phyloP scores from a whole-genome alignment of 2,113 vertebrate species.

The Bufo bufo region DNA sequence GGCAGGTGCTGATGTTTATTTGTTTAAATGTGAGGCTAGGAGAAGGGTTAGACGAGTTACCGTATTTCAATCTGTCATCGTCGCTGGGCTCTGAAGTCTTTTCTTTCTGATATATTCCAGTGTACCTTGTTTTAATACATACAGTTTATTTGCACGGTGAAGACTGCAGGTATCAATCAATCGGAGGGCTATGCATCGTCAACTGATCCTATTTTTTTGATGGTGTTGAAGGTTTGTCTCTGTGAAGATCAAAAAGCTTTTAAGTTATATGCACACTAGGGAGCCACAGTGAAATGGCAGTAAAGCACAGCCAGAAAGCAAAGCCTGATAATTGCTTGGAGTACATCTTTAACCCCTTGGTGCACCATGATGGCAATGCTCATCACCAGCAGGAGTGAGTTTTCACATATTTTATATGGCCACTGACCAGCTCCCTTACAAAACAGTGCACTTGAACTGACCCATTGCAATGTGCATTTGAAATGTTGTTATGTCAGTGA shows the following conservation, averaged over 20 bases:
- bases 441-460: too few relatives aligned
- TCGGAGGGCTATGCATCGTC: neutral
- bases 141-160: neutral
- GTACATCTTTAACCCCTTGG: neutral
- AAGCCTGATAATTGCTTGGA: neutral
- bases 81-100: neutral
- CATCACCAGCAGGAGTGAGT: neutral
- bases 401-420: neutral
- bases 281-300: neutral
- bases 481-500: too few relatives aligned
- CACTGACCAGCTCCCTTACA: neutral
- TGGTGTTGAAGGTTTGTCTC: neutral
- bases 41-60: neutral
- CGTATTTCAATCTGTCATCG: neutral
- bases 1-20: neutral
- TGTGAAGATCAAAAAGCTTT: neutral
- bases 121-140: neutral
- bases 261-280: conserved; percentile 3
- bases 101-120: neutral
- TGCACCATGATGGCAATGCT: neutral
- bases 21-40: neutral
- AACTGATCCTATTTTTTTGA: neutral
- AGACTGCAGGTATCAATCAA: neutral
- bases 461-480: too few relatives aligned
- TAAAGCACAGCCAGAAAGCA: neutral